Evolutionary conservation across 2,888 invertebrate species (phyloP), one percentile per base, ranked within the genome.

Genomic region (Azorinus chamasolen): DNA sequence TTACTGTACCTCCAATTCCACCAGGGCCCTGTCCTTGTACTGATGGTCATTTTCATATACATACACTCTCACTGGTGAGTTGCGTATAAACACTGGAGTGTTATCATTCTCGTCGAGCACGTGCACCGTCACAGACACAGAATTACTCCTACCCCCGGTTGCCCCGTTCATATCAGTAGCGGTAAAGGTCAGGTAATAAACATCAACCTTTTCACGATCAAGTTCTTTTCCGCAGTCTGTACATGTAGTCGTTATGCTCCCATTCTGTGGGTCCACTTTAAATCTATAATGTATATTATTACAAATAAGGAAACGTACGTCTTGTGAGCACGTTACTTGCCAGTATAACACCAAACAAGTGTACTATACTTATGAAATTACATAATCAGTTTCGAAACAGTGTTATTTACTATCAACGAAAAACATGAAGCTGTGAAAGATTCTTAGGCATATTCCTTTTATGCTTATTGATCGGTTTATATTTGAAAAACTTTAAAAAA

Each of bases 31-130:
- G 4, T 32, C 32, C 5, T 48, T 51, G 39, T 50, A 58, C 3
- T 48, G 16, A 1, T 8, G 12, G 4, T 63, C 55, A 50, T 71
- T 74, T 45, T 79, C 79, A 12, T 54, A 25, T 12, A 75, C 58
- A 27, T 37, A 71, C 16, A 55, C 72, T 24, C 2, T 46, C 2
- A 10, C 62, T 53, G 20, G 14, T 32, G 32, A 32, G 25, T 75
- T 72, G 37, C 32, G 45, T 16, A n/a, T 51, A 51, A 81, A 81
- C 0, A 43, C 14, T 0, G 81, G 81, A 16, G 22, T 1, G 37
- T 78, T 68, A 50, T 81, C 81, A 45, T 81, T 81, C 1, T 45
- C 45, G 45, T 81, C 81, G 58, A 63, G 63, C 4, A 62, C 39
- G 24, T 61, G 46, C n/a, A 80, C 54, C 0, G 46, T 46, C 18